phyloP scores from a whole-genome alignment of 2,797 vertebrate genomes.

The Epinephelus awoara region DNA sequence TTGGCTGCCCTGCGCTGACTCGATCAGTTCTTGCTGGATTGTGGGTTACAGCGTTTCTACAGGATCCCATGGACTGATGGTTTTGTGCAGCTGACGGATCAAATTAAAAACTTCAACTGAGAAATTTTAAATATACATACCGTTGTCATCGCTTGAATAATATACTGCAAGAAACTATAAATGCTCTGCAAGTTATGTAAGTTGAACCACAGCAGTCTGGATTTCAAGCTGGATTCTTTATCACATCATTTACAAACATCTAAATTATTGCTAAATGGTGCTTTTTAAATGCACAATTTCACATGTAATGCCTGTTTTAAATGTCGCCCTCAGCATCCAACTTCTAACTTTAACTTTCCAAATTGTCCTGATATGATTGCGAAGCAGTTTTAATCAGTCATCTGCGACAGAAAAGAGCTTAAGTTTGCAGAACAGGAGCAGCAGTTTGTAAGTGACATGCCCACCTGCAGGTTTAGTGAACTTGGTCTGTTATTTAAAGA shows the following conservation, averaged over 20 bases:
- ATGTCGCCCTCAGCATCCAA: background rate
- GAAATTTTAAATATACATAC: slow-evolving; percentile 4
- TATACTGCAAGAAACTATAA: slow-evolving; percentile 8
- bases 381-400: background rate
- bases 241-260: background rate
- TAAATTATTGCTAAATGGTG: slow-evolving; percentile 47
- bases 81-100: slow-evolving; percentile 32
- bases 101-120: slow-evolving; percentile 25
- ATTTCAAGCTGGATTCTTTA: background rate
- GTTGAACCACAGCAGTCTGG: background rate
- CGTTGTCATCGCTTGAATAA: slow-evolving; percentile 2
- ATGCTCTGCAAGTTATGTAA: background rate
- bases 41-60: slow-evolving; percentile 44
- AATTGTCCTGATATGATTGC: background rate
- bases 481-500: background rate
- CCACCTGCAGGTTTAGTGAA: rapidly evolving
- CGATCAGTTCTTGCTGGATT: slow-evolving; percentile 46
- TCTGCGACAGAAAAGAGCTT: too few species aligned
- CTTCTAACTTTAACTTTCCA: background rate
- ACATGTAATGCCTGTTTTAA: background rate
- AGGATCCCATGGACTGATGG: slow-evolving; percentile 64
- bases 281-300: slow-evolving; percentile 40
- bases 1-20: slow-evolving; percentile 58
- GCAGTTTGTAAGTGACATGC: background rate
- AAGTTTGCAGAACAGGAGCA: background rate